phyloP scores from a whole-genome alignment of 2,113 vertebrate species.

The Quiscalus mexicanus region DNA sequence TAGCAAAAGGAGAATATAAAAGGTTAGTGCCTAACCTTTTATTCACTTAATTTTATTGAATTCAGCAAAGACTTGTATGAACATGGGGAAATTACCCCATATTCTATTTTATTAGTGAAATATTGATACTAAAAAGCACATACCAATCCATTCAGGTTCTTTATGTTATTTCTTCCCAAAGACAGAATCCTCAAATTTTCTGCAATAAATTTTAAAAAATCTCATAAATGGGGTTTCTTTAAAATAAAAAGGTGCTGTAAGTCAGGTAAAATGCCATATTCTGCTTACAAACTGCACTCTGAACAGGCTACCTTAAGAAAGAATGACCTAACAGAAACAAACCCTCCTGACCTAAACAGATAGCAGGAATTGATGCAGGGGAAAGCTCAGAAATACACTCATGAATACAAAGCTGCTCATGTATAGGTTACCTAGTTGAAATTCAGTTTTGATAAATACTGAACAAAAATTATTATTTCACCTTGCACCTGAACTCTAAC shows the following conservation, averaged over 20 bases:
- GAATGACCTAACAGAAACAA: background rate
- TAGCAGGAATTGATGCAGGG: background rate
- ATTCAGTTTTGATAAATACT: background rate
- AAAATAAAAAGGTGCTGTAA: background rate
- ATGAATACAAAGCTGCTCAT: background rate
- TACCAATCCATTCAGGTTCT: conserved; percentile 93
- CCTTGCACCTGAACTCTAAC: background rate
- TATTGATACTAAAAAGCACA: conserved; percentile 25
- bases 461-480: background rate
- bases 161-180: conserved; percentile 95
- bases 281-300: background rate
- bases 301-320: background rate
- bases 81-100: background rate
- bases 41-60: background rate
- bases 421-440: background rate
- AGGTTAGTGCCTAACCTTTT: background rate
- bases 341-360: background rate
- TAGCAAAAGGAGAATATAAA: background rate
- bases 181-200: conserved; percentile 94
- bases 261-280: background rate
- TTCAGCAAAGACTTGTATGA: background rate
- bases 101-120: background rate
- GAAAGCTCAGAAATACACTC: background rate
- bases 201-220: conserved; percentile 64
- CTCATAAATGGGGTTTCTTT: background rate